These are phyloP conservation scores for Mormyrus hasselquistii DNA, from an alignment of 2,797 vertebrate species.

Conservation along the genomic window DNA sequence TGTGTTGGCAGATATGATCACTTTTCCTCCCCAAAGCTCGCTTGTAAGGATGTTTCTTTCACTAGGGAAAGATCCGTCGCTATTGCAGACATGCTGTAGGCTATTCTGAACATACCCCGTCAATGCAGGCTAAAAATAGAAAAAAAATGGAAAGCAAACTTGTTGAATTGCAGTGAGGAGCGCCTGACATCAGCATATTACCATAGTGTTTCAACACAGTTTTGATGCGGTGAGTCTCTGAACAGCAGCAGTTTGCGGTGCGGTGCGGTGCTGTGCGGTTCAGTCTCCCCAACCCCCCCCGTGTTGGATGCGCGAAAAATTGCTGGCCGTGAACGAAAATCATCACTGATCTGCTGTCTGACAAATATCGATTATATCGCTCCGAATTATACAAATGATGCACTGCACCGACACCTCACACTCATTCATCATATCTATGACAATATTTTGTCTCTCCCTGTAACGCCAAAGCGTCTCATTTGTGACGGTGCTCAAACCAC, in stretches of 20 bases:
- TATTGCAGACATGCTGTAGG: not conserved
- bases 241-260: not conserved
- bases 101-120: not conserved
- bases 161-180: slow-evolving; percentile 7
- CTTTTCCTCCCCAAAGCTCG: not conserved
- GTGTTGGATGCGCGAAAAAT: not conserved
- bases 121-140: slow-evolving; percentile 1
- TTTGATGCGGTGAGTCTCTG: slow-evolving; percentile 8
- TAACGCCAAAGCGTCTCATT: slow-evolving; percentile 53
- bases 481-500: slow-evolving; percentile 72
- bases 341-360: not conserved
- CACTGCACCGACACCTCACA: not conserved
- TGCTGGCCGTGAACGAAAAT: not conserved
- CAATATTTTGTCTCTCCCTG: slow-evolving; percentile 39
- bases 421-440: slow-evolving; percentile 27
- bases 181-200: not conserved
- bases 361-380: slow-evolving; percentile 4
- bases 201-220: not conserved
- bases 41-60: not conserved
- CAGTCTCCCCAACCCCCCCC: not conserved
- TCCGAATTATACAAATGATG: not conserved
- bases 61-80: not conserved
- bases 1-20: not conserved
- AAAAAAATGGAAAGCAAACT: not conserved
- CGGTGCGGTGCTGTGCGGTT: not conserved